These are phyloP conservation scores for Beaufortia kweichowensis DNA, from an alignment of 2,113 vertebrate species.

Conservation along the genomic window DNA sequence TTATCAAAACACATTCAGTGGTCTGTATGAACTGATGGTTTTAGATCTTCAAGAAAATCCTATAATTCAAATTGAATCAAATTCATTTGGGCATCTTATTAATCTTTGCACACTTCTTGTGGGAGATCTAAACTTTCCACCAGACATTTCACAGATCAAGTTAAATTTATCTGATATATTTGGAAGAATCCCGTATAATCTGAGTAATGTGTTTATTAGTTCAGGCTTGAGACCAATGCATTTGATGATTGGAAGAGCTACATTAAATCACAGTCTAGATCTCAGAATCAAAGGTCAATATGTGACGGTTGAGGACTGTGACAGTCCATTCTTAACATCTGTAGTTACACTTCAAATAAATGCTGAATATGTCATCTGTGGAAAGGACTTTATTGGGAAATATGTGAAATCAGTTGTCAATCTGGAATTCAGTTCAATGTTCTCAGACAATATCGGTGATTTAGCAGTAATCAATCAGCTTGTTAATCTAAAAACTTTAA, in stretches of 20 bases:
- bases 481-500: conserved; percentile 67
- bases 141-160: not conserved
- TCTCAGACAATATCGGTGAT: conserved; percentile 9
- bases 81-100: conserved; percentile 16
- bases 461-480: conserved; percentile 20
- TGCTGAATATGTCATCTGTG: not conserved
- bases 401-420: conserved; percentile 8
- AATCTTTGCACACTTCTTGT: conserved; percentile 2
- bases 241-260: not conserved
- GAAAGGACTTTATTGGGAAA: conserved; percentile 27
- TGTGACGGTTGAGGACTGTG: conserved; percentile 28
- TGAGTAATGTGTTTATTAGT: conserved; percentile 9
- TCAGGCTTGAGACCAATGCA: conserved; percentile 15
- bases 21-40: conserved; percentile 5
- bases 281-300: not conserved
- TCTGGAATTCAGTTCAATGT: not conserved
- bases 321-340: not conserved
- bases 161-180: conserved; percentile 24
- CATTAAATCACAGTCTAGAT: not conserved
- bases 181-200: conserved; percentile 12
- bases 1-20: conserved; percentile 20
- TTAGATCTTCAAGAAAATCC: conserved; percentile 31
- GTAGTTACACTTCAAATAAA: not conserved
- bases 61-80: not conserved
- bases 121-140: not conserved